Percentiles rank a stretch among this genome's conserved stretches.
Conservation (phyloP, 2,888 invertebrate genomes). For the Euzetes globulus region DNA sequence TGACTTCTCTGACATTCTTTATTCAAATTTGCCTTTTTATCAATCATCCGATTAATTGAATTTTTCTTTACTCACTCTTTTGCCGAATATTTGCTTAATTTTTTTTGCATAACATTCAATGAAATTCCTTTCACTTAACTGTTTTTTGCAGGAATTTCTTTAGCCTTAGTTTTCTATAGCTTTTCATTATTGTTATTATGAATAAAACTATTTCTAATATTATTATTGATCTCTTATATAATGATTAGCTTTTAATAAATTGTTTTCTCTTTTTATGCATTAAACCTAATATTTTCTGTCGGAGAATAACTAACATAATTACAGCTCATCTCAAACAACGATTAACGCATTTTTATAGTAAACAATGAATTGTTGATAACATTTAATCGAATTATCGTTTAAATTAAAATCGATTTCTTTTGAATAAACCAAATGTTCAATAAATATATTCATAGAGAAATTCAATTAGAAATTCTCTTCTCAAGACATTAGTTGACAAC, state of each 20-base stretch:
- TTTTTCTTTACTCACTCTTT: neutral
- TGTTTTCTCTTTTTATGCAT: neutral
- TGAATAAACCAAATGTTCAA: no score
- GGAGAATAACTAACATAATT: neutral
- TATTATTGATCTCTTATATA: neutral
- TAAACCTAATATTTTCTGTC: neutral
- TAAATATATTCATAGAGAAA: no score
- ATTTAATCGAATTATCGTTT: no score
- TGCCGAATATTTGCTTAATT: neutral
- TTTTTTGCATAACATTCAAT: neutral
- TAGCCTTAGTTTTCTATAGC: no score
- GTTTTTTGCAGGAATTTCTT: neutral
- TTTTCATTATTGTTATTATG: no score
- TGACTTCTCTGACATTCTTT: no score
- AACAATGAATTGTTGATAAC: no score
- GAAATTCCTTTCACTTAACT: neutral
- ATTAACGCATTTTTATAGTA: no score
- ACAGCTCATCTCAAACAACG: neutral
- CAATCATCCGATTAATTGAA: conserved; percentile 1
- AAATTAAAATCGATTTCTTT: no score
- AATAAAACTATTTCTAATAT: neutral
- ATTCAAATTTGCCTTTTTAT: neutral
- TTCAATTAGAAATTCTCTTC: no score
- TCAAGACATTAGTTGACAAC: no score
- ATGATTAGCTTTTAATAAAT: neutral